A percentile compares a stretch with the other conserved stretches of the same genome.
Evolutionary conservation across 2,797 vertebrate genomes (phyloP).

Genomic region (Urophycis tenuis): DNA sequence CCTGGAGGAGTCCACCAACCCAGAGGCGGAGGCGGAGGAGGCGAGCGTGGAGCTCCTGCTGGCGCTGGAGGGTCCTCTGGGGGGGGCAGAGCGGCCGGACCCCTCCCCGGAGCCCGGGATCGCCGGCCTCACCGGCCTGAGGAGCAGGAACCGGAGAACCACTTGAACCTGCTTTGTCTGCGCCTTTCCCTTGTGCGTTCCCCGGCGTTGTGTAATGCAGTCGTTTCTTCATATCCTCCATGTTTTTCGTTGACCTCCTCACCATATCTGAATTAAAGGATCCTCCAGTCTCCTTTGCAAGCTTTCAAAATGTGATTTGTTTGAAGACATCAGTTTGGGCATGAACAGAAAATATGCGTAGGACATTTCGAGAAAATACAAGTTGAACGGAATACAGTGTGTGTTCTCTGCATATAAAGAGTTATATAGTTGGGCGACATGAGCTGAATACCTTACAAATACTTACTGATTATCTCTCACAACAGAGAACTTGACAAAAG

Average conservation of each 20-base stretch:
- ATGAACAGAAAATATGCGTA: not conserved
- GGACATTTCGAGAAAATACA: not conserved
- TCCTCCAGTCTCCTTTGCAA: conserved; percentile 17
- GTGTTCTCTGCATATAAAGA: not conserved
- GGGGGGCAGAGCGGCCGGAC: conserved; percentile 24
- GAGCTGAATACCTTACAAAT: not conserved
- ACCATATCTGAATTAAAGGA: conserved; percentile 14
- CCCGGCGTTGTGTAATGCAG: not conserved
- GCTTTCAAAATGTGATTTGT: not conserved
- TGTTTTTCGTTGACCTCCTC: not conserved
- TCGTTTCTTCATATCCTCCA: not conserved
- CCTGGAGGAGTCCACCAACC: conserved; percentile 64
- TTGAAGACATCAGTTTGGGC: not conserved
- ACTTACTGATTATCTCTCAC: not conserved
- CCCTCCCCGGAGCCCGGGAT: conserved; percentile 35
- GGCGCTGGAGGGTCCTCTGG: conserved; percentile 9
- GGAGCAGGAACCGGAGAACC: conserved; percentile 65
- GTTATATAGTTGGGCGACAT: not conserved
- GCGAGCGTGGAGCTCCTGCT: conserved; percentile 38
- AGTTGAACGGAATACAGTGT: not conserved
- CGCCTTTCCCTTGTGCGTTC: not conserved
- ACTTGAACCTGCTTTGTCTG: conserved; percentile 27
- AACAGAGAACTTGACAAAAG: not conserved
- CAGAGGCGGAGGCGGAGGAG: conserved; percentile 48
- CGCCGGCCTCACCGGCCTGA: conserved; percentile 61